Evolutionary conservation across 2,113 vertebrate species (phyloP).

Genomic region (Sinocyclocheilus maitianheensis): DNA sequence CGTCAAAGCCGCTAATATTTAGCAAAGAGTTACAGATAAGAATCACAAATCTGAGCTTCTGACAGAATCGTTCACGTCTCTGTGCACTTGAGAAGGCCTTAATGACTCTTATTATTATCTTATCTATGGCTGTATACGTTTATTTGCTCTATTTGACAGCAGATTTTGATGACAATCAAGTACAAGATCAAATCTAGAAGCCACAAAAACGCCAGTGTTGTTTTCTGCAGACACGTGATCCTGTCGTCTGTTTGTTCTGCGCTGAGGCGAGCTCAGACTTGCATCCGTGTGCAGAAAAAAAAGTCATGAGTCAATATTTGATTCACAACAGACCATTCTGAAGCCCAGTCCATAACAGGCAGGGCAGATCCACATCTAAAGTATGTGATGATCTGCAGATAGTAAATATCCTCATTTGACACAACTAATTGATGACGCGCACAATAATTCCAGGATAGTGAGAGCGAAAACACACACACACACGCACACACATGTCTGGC

Average conservation of each 20-base stretch:
- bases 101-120: neutral
- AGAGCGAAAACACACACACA: too few relatives aligned
- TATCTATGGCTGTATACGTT: neutral
- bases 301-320: neutral
- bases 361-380: neutral
- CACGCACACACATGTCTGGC: too few relatives aligned
- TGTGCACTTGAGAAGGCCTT: neutral
- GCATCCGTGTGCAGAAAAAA: neutral
- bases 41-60: neutral
- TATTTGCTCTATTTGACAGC: neutral
- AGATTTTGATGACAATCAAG: neutral
- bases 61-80: neutral
- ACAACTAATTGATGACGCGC: neutral
- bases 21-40: neutral
- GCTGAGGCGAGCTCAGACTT: neutral
- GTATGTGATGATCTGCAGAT: neutral
- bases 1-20: neutral
- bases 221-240: neutral
- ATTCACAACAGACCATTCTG: neutral
- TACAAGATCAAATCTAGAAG: too few relatives aligned
- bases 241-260: too few relatives aligned
- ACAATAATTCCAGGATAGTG: too few relatives aligned
- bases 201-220: too few relatives aligned
- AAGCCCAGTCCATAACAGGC: too few relatives aligned
- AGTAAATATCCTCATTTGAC: neutral